Base-by-base conservation (phyloP, 2,113 vertebrate genomes). In the Clinocottus analis region DNA sequence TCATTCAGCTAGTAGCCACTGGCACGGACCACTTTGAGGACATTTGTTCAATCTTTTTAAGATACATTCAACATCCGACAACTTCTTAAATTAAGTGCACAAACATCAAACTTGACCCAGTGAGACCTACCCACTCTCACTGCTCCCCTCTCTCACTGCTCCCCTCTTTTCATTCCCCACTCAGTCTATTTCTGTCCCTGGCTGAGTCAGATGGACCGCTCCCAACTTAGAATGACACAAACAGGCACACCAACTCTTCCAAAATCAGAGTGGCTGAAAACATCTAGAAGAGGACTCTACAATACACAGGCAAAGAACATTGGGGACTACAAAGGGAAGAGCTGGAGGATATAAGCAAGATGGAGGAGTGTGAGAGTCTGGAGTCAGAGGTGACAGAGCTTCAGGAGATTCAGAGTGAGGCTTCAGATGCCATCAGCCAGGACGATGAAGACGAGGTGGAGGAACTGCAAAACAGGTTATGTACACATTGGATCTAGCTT, bases 141-240 rank as follows among this genome's bases (percentile, higher is more conserved):
- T 33, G 25, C 27, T 55, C 35, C 49, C 31, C 49, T 62, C 43
- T 69, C 37, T 29, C 41, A 49, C 56, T 62, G 39, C 80, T 83
- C 79, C 89, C 85, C 81, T 84, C 87, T 85, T 70, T 70, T 87
- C 84, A 75, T 84, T 86, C 84, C 84, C 37, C 64, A 21, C 85
- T 94, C 85, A 58, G 91, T 94, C 96, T 99, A 98, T 99, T 99
- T 98, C 94, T 94, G 96, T 96, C 89, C 86, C 88, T 76, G 82
- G 95, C 95, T 95, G 93, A 95, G 94, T 96, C 93, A 95, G 96
- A 94, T 93, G 94, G 91, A 93, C 91, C 1, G 82, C 91, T 89
- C 91, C 87, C 90, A 89, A 84, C 89, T 91, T 90, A 90, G 90
- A 92, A 95, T 95, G 95, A 90, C 92, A 90, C 87, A 87, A 89